Conservation (phyloP, 2,797 vertebrate species). For the Cephalopachus bancanus region DNA sequence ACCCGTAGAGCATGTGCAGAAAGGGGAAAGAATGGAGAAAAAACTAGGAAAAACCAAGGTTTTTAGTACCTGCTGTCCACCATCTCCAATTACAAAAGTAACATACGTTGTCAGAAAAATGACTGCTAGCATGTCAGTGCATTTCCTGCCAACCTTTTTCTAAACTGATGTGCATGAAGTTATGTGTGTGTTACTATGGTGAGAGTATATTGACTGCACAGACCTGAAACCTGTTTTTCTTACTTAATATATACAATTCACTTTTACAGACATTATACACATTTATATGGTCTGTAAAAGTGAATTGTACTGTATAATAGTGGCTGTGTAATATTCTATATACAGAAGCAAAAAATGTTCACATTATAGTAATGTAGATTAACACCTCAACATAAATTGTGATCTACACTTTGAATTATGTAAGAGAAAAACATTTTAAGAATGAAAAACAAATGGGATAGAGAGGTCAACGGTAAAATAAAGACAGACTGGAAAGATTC, state of each 20-base stretch:
- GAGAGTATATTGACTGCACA: not conserved
- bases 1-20: not conserved
- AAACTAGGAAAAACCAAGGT: not conserved
- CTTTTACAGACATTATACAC: not conserved
- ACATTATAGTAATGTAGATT: not conserved
- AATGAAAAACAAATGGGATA: not conserved
- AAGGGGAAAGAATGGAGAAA: not conserved
- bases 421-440: conserved; percentile 58
- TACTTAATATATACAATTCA: not conserved
- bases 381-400: not conserved
- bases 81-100: not conserved
- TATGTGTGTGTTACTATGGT: not conserved
- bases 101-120: not conserved
- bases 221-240: conserved; percentile 15
- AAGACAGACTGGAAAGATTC: not conserved
- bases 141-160: not conserved
- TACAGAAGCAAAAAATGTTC: not conserved
- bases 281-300: not conserved
- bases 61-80: not conserved
- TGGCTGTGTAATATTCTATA: not conserved
- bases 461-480: conserved; percentile 1
- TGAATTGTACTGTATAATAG: not conserved
- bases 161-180: not conserved
- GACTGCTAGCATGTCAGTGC: not conserved
- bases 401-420: not conserved